Base-by-base conservation (phyloP, 2,888 invertebrate genomes). In the Agrotis exclamationis region DNA sequence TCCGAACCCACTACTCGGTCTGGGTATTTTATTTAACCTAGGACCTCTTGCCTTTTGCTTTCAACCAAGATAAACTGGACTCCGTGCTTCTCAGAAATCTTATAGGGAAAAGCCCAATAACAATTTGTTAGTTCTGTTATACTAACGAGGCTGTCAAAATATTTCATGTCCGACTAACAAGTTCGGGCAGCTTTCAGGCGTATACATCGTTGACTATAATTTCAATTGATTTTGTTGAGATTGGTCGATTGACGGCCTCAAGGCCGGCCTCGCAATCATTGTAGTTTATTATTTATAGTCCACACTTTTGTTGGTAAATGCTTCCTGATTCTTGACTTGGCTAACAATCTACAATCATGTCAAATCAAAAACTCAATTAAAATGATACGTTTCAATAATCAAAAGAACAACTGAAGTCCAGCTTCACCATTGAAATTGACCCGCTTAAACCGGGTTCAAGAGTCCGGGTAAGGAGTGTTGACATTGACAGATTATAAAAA, bases 211-310 rank as follows among this genome's bases (percentile, higher is more conserved):
- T 83, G 75, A 66, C 79, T 73, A 76, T 87, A 83, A 83, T 86
- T 86, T 80, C 77, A 83, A 86, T 87, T 85, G 83, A 87, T 87
- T 85, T 76, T 69, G 65, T 77, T 72, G 80, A 74, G 74, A 84
- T 84, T 84, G 84, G 13, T 57, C 20, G 72, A 80, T 71, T 77
- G 82, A 78, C 83, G 70, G 54, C 71, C 24, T 63, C 79, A 88
- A 86, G 86, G 86, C 72, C 79, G 50, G 50, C 67, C 48, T 79
- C 60, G n/a, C 60, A 74, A 70, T 68, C 59, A 66, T 59, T 80
- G 72, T 73, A 58, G 58, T 74, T 59, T 28, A 58, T 47, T 83
- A 51, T 81, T 76, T 60, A 68, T 70, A 58, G 56, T n/a, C 48
- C 54, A 79, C 14, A 53, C 18, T 63, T 51, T 51, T 58, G 39